Conservation (phyloP, 2,888 invertebrate genomes). For the Amorpha juglandis region DNA sequence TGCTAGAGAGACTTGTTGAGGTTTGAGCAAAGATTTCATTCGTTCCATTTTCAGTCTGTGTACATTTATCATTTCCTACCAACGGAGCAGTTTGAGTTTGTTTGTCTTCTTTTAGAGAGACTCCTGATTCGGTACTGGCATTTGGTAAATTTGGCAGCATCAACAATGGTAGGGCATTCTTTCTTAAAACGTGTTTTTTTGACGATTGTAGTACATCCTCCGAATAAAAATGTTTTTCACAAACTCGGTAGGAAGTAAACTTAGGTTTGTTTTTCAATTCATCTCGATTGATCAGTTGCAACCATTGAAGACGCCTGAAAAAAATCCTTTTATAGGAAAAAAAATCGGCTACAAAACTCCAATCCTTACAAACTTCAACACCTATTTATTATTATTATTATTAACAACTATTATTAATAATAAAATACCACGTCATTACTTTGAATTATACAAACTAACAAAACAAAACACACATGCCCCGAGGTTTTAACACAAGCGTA, state of each 20-base stretch:
- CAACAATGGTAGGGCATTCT: neutral
- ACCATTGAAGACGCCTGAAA: conserved; percentile 30
- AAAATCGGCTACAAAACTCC: too few relatives aligned
- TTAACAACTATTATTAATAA: too few relatives aligned
- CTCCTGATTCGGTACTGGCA: neutral
- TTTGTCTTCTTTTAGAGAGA: neutral
- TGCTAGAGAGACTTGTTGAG: conserved; percentile 1
- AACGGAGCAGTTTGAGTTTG: conserved; percentile 4
- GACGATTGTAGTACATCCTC: conserved; percentile 25
- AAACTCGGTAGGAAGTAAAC: conserved; percentile 36
- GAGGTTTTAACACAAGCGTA: too few relatives aligned
- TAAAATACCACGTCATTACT: too few relatives aligned
- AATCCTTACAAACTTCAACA: neutral
- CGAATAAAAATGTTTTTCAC: conserved; percentile 39
- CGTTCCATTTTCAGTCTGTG: conserved; percentile 1
- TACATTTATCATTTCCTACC: neutral
- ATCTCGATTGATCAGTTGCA: conserved; percentile 37
- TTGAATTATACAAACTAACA: too few relatives aligned
- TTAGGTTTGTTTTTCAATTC: conserved; percentile 39
- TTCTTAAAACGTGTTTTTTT: conserved; percentile 24
- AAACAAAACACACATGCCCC: too few relatives aligned
- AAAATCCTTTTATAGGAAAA: neutral
- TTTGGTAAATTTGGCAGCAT: neutral
- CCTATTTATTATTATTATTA: too few relatives aligned
- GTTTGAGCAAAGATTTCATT: neutral